phyloP scores from a whole-genome alignment of 2,888 invertebrate genomes.

The Drosophila merina region DNA sequence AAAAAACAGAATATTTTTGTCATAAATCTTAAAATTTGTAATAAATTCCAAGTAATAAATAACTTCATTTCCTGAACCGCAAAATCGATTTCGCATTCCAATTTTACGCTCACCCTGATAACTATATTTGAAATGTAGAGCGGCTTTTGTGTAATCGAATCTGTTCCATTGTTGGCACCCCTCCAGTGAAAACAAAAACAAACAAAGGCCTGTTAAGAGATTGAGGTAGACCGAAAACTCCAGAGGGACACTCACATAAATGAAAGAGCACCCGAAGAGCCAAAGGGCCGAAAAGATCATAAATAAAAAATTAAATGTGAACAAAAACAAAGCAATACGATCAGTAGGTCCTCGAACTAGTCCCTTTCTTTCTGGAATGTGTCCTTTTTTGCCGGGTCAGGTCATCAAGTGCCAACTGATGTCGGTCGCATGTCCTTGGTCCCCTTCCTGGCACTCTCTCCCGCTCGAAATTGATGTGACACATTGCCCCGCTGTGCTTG shows the following conservation, averaged over 20 bases:
- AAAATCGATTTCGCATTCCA: conserved; percentile 20
- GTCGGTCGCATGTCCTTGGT: conserved; percentile 61
- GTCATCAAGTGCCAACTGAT: conserved; percentile 65
- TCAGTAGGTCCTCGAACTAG: conserved; percentile 22
- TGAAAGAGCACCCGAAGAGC: conserved; percentile 31
- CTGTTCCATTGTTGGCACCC: conserved; percentile 23
- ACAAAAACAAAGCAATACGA: conserved; percentile 66
- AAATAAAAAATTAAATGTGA: conserved; percentile 71
- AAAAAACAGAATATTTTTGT: too few species aligned
- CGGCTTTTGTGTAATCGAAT: neutral
- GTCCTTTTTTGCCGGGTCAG: conserved; percentile 16
- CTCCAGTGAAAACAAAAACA: conserved; percentile 40
- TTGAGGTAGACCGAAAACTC: conserved; percentile 51
- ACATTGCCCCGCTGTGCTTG: conserved; percentile 49
- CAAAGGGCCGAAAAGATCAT: conserved; percentile 43
- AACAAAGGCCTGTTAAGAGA: conserved; percentile 63
- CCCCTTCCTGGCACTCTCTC: neutral
- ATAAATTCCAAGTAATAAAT: neutral
- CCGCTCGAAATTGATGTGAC: conserved; percentile 60
- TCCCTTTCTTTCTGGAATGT: conserved; percentile 36
- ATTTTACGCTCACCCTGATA: conserved; percentile 20
- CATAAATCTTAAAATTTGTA: neutral
- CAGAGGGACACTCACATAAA: conserved; percentile 30
- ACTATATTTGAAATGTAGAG: conserved; percentile 15
- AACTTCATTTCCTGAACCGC: conserved; percentile 11